phyloP scores from a whole-genome alignment of 2,113 vertebrate genomes.

The Noctilio leporinus region DNA sequence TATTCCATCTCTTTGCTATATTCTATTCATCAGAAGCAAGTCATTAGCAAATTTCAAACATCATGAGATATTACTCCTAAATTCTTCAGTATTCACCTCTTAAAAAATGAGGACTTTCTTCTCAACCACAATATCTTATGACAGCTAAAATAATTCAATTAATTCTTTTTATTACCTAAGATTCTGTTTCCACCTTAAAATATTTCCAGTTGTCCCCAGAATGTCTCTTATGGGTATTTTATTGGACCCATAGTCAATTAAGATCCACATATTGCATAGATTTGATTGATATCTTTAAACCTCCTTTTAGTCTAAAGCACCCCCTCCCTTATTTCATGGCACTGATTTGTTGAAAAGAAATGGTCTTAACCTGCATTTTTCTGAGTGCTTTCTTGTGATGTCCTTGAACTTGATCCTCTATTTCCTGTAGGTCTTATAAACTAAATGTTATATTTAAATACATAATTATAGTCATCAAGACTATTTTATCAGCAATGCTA shows the following conservation, averaged over 20 bases:
- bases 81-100: background rate
- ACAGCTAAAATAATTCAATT: background rate
- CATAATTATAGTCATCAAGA: background rate
- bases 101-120: background rate
- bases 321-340: background rate
- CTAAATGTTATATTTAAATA: background rate
- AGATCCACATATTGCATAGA: background rate
- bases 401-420: background rate
- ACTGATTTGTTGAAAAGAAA: background rate
- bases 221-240: background rate
- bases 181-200: background rate
- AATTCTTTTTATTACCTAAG: background rate
- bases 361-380: background rate
- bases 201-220: background rate
- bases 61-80: background rate
- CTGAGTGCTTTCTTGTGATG: background rate
- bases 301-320: background rate
- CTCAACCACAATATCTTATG: background rate
- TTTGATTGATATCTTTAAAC: background rate
- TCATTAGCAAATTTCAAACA: background rate
- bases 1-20: background rate
- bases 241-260: background rate
- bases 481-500: background rate
- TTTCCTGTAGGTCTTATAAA: background rate
- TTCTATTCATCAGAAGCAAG: background rate